These are phyloP conservation scores for Nyctereutes procyonoides DNA, from an alignment of 2,113 vertebrate species.

Conservation along the genomic window DNA sequence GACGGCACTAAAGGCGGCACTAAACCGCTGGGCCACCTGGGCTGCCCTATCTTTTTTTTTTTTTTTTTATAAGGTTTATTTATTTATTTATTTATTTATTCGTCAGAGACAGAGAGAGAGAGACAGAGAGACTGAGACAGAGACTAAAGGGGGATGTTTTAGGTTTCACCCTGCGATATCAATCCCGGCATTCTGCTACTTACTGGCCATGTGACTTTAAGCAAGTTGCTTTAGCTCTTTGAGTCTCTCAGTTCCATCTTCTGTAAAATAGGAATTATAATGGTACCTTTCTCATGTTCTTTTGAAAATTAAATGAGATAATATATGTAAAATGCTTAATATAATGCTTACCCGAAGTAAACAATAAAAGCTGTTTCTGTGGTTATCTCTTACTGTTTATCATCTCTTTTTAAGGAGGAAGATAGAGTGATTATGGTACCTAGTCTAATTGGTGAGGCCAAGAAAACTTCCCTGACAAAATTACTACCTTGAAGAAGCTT, in stretches of 20 bases:
- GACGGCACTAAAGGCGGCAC: no score
- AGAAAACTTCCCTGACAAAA: neutral
- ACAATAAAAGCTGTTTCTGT: constrained; percentile 19
- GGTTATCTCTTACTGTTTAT: constrained; percentile 9
- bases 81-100: no score
- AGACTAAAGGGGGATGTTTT: no score
- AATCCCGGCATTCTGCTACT: neutral
- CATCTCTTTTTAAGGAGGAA: constrained; percentile 45
- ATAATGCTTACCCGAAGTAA: neutral
- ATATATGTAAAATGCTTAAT: constrained; percentile 11
- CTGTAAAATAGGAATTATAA: neutral
- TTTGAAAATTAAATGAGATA: constrained; percentile 33
- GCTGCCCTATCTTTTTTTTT: no score
- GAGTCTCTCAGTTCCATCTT: neutral
- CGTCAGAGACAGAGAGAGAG: no score
- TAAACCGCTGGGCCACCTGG: no score
- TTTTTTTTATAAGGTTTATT: no score
- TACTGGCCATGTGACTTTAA: neutral
- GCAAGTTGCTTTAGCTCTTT: neutral
- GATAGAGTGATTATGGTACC: neutral
- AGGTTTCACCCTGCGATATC: no score
- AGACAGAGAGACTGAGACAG: no score
- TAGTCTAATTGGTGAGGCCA: neutral
- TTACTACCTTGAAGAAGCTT: neutral
- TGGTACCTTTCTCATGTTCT: neutral